Evolutionary conservation across 2,888 invertebrate species (phyloP).

Genomic region (Eristalis arbustorum): DNA sequence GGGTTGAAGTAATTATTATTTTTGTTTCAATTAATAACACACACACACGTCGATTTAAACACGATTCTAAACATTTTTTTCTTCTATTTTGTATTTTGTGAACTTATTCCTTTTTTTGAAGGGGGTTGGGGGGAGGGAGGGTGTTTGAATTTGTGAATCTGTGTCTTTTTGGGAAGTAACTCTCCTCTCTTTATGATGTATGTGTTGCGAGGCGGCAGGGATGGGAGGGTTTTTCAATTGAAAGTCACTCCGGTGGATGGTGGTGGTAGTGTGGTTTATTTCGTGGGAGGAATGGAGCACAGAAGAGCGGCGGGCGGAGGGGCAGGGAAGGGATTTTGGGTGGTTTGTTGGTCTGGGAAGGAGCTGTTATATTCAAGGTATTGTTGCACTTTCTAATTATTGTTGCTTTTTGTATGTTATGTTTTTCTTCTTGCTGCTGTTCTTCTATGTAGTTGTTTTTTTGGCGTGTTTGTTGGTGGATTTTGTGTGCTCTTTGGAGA

Average conservation of each 20-base stretch:
- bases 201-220: no score
- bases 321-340: neutral
- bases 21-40: neutral
- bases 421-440: no score
- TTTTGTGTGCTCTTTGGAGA: neutral
- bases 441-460: neutral
- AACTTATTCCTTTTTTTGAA: neutral
- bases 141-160: neutral
- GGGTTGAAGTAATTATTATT: neutral
- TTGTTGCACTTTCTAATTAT: constrained; percentile 46
- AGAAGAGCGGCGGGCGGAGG: no score
- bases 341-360: neutral
- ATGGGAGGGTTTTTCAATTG: neutral
- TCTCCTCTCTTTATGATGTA: neutral
- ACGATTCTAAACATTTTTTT: neutral
- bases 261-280: neutral
- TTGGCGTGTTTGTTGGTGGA: neutral
- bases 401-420: neutral
- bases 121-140: no score
- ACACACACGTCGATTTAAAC: neutral
- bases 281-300: neutral
- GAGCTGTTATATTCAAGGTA: neutral
- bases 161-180: neutral
- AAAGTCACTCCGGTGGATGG: neutral
- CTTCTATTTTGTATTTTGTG: neutral